Evolutionary conservation across 1,140 invertebrate species (phyloP).

Genomic region (Bombus superbus): DNA sequence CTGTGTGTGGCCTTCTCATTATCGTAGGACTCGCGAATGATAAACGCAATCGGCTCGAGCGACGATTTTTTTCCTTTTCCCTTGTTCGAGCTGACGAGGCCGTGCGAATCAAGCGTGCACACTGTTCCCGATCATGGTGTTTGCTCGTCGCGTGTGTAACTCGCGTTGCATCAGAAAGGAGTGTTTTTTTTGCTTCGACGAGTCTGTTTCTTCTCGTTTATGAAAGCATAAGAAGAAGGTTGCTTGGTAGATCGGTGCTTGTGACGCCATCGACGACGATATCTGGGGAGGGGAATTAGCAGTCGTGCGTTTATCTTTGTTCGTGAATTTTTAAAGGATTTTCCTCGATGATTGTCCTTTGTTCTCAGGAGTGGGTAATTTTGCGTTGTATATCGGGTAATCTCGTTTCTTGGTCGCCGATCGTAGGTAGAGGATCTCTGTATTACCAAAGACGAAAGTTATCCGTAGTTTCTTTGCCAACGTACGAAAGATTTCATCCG

Average conservation of each 20-base stretch:
- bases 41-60: constrained; percentile 24
- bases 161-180: neutral
- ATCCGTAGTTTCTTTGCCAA: neutral
- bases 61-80: neutral
- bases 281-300: too few species aligned
- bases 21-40: constrained; percentile 13
- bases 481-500: neutral
- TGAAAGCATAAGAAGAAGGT: neutral
- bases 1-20: constrained; percentile 4
- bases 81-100: neutral
- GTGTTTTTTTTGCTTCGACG: neutral
- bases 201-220: neutral
- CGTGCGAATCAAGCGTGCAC: constrained; percentile 12
- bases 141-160: neutral
- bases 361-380: too few species aligned
- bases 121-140: constrained; percentile 10
- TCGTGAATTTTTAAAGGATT: too few species aligned
- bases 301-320: neutral
- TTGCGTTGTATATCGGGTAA: too few species aligned
- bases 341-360: too few species aligned
- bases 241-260: neutral
- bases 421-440: neutral
- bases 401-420: too few species aligned
- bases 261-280: neutral
- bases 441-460: neutral